phyloP scores from a whole-genome alignment of 2,113 vertebrate species.

The Microcebus jonahi region DNA sequence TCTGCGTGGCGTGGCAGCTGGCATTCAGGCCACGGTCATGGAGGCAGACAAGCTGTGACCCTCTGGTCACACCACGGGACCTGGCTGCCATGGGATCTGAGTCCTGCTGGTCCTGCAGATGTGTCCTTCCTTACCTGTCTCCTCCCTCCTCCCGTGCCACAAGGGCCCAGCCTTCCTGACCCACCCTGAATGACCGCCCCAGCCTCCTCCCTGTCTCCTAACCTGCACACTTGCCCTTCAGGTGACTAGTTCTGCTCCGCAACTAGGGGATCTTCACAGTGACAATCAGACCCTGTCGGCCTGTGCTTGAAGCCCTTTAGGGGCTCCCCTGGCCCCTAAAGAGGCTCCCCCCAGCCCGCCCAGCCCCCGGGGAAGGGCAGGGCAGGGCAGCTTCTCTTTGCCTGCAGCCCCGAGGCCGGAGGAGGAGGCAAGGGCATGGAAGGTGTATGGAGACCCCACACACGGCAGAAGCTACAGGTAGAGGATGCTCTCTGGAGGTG shows the following conservation, averaged over 20 bases:
- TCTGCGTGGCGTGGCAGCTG: rapidly evolving
- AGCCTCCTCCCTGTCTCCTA: neutral
- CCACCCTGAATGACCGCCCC: neutral
- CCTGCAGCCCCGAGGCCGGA: neutral
- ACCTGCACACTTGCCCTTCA: neutral
- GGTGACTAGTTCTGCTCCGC: neutral
- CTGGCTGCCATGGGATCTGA: rapidly evolving
- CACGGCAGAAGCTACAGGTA: neutral
- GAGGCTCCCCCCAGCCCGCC: neutral
- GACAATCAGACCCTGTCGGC: neutral
- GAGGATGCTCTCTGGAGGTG: neutral
- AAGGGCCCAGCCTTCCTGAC: neutral
- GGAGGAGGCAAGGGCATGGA: neutral
- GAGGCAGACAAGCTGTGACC: neutral
- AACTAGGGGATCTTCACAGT: neutral
- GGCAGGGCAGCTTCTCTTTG: neutral
- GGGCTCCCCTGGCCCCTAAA: neutral
- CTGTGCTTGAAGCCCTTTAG: neutral
- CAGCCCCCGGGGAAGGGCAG: neutral
- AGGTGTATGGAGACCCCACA: rapidly evolving
- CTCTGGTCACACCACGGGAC: neutral
- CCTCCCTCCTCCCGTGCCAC: neutral
- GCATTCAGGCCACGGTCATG: neutral
- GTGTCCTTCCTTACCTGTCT: no score
- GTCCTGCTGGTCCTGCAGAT: neutral